Base-by-base conservation (phyloP, 2,888 invertebrate species). In the Netelia inedita region DNA sequence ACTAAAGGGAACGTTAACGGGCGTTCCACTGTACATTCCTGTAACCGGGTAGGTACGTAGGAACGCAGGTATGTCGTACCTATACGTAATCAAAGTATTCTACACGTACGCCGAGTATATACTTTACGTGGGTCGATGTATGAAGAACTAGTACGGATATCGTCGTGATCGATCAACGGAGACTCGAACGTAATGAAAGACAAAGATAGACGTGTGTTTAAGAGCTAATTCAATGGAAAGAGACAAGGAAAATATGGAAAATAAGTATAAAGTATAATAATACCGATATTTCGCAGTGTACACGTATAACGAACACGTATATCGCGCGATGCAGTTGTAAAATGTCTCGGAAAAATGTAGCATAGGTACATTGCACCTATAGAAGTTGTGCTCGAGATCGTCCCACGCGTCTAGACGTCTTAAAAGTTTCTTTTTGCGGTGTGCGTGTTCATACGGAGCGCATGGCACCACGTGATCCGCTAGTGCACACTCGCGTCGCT, bases 381-480 rank as follows among this genome's bases (percentile, higher is more conserved):
- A 57, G 1, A 57, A 19, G 50, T 65, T 23, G 76, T 53, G 23
- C 73, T 63, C 72, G 46, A 14, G 63, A 53, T 81, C 81, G 74
- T 85, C 90, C 90, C 90, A 90, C 90, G 89, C 90, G 90, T 90
- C 90, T 90, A 90, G 90, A 90, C 90, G 74, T 88, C 88, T 88
- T 73, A 82, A 87, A 89, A 87, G 79, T 86, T 61, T 14, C 16
- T 86, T 46, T 87, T 88, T 88, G 86, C 83, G 87, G 75, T 84
- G 86, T 75, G 81, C 84, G 71, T 65, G 43, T n/a, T 73, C 73
- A n/a, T 23, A 59, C 59, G 66, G 53, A 65, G n/a, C 76, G 72
- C 59, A 46, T 41, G 46, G 46, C 14, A 11, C 35, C 35, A 35
- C 46, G 46, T 46, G 14, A 46, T 14, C 3, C 14, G 14, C 46